Conservation (phyloP, 2,113 vertebrate species). For the Dolichallabes microphthalmus region DNA sequence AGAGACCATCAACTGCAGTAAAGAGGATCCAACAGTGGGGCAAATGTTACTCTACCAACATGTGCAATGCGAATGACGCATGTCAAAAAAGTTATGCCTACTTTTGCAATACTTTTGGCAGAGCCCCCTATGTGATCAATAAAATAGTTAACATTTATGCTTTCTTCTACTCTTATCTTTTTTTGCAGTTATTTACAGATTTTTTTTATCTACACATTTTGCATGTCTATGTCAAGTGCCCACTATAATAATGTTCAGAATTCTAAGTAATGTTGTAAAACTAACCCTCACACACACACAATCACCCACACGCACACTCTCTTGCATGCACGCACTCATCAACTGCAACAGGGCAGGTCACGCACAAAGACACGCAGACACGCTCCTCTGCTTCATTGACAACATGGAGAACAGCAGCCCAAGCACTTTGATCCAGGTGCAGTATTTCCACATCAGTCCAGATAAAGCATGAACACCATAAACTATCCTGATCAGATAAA, state of each 20-base stretch:
- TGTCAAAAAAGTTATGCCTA: no score
- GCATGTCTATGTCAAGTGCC: not conserved
- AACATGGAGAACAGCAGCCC: conserved; percentile 62
- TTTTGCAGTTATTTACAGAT: no score
- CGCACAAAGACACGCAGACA: not conserved
- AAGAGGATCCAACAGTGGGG: no score
- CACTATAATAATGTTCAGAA: not conserved
- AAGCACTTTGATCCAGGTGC: conserved; percentile 65
- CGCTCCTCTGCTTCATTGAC: conserved; percentile 51
- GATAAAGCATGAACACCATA: conserved; percentile 54
- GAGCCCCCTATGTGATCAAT: not conserved
- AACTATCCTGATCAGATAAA: not conserved
- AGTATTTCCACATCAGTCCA: conserved; percentile 66
- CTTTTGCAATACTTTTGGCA: no score
- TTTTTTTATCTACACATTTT: not conserved
- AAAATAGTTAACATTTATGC: not conserved
- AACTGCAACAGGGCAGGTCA: not conserved
- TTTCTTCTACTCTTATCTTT: not conserved
- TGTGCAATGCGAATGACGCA: no score
- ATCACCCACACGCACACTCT: not conserved
- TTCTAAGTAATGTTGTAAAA: not conserved
- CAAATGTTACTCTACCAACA: no score
- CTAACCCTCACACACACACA: not conserved
- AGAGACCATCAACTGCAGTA: no score
- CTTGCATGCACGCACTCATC: not conserved